phyloP scores from a whole-genome alignment of 2,113 vertebrate species.

The Terrapene triunguis region DNA sequence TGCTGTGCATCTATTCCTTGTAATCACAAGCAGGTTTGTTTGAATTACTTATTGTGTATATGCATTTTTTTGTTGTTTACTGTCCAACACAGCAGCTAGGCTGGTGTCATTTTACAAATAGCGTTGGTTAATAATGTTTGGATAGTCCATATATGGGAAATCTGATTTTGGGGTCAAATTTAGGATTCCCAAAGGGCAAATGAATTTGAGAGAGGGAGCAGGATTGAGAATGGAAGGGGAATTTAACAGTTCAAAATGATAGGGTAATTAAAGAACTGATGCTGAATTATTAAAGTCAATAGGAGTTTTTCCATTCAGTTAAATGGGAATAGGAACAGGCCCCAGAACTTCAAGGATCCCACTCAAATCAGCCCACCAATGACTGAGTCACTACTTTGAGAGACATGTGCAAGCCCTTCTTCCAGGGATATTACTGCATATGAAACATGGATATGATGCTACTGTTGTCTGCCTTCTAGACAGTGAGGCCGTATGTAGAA shows the following conservation, averaged over 20 bases:
- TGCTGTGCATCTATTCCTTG: conserved; percentile 30
- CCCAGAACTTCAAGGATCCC: background rate
- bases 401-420: background rate
- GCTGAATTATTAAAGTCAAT: background rate
- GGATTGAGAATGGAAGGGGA: background rate
- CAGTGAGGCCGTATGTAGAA: background rate
- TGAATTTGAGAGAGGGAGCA: background rate
- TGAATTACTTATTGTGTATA: background rate
- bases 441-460: background rate
- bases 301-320: background rate
- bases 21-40: conserved; percentile 30
- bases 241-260: background rate
- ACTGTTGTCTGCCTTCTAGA: background rate
- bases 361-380: accelerated
- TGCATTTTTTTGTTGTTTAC: background rate
- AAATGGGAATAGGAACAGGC: accelerated
- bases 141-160: background rate
- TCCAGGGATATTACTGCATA: background rate
- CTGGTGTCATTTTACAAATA: background rate
- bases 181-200: background rate
- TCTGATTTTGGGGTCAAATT: background rate
- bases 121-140: conserved; percentile 24
- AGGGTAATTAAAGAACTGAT: background rate
- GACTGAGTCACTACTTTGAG: background rate
- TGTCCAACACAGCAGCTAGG: background rate